Evolutionary conservation across 2,797 vertebrate genomes (phyloP), one percentile per base, ranked within the genome.

Genomic region (Ficedula albicollis): DNA sequence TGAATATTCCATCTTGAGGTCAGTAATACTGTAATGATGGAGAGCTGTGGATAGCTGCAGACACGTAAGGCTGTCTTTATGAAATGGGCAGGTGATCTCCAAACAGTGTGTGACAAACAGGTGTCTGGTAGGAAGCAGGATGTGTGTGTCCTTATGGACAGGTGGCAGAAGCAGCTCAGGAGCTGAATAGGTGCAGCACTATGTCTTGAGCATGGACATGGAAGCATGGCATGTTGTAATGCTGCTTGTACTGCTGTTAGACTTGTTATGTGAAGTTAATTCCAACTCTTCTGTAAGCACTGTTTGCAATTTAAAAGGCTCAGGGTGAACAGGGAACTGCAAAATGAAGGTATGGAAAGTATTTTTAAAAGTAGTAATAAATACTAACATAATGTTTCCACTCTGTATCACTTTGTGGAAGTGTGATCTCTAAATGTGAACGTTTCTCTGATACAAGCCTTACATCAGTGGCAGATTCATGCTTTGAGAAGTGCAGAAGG

Each of bases 1-100:
- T 86, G 58, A 75, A 22, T 82, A 63, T 84, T 95, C 23, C 43
- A 4, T 86, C 83, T 55, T 58, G 56, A 82, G 70, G 74, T 84
- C 70, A 75, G 54, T 26, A 44, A 18, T 46, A 6, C 0, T 21
- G 51, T 18, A 10, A 55, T 55, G 83, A 39, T 64, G 38, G 52
- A 52, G 74, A 81, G 48, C 69, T 86, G 60, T n/a, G 39, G 27
- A 6, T 56, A n/a, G 46, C 55, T 94, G 56, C 70, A 87, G 32
- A 25, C 6, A 6, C 36, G 41, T 54, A 3, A 23, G 46, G 25
- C 12, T 43, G 43, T n/a, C 36, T 36, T 73, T 73, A 20, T 73
- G 83, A 41, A 88, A 25, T 6, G 18, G 62, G 52, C 25, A 69
- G 38, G 16, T 74, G 36, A 46, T 66, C 44, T 66, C 51, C 82